A percentile compares a stretch with the other conserved stretches of the same genome.
These are phyloP conservation scores for Hypena proboscidalis DNA, from an alignment of 2,888 invertebrate genomes.

Conservation along the genomic window DNA sequence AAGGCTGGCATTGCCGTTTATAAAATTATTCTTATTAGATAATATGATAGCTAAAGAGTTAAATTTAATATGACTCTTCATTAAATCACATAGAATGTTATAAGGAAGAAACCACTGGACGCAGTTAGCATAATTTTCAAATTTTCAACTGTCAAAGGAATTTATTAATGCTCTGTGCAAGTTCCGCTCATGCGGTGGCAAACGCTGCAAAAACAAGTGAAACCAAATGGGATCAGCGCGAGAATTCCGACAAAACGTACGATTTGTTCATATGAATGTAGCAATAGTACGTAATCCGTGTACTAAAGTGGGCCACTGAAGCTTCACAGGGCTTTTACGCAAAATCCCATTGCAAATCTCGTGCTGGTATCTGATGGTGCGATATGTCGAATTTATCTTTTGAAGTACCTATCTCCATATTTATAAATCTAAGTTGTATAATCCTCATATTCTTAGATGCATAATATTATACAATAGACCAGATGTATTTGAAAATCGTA, in stretches of 20 bases:
- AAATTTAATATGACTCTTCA: no score
- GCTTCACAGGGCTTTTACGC: slow-evolving; percentile 37
- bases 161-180: slow-evolving; percentile 41
- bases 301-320: slow-evolving; percentile 52
- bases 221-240: slow-evolving; percentile 48
- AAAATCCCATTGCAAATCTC: slow-evolving; percentile 25
- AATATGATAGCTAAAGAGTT: no score
- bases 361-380: slow-evolving; percentile 9
- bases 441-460: no score
- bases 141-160: slow-evolving; percentile 44
- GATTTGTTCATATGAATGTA: slow-evolving; percentile 52
- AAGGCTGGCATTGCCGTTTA: no score
- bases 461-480: no score
- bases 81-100: no score
- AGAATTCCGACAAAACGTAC: slow-evolving; percentile 54
- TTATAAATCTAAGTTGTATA: no score
- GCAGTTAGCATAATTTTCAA: slow-evolving; percentile 52
- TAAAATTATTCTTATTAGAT: no score
- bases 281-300: slow-evolving; percentile 53
- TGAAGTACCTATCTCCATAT: no score
- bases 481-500: no score
- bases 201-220: slow-evolving; percentile 41
- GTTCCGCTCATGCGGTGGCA: slow-evolving; percentile 26
- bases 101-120: no score
- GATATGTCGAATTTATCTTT: slow-evolving; percentile 20